Conservation (phyloP, 30 jellyfish, hydroid and myxozoan species). For the Pelagia noctiluca region DNA sequence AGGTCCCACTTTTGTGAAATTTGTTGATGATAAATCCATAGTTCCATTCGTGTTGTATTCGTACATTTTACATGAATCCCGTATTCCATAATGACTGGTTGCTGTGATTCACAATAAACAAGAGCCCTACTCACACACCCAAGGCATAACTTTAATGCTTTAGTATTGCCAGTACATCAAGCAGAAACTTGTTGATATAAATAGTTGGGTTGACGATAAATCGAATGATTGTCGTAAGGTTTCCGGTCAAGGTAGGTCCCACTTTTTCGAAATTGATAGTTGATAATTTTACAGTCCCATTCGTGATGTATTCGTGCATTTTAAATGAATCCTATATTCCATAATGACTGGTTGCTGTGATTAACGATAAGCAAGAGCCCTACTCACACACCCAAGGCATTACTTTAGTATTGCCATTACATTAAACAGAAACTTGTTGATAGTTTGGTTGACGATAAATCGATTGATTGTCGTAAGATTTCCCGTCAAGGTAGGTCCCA, state of each 20-base stretch:
- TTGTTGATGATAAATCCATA: no score
- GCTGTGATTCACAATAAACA: no score
- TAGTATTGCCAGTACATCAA: not conserved
- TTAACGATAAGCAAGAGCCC: no score
- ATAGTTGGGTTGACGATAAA: slow-evolving; percentile 80
- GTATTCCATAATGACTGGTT: no score
- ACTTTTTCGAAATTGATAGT: not conserved
- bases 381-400: not conserved
- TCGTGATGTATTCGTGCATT: no score
- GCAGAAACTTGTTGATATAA: slow-evolving; percentile 5
- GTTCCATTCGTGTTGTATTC: no score
- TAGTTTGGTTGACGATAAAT: slow-evolving; percentile 74
- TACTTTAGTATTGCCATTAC: not conserved
- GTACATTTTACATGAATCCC: no score
- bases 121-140: slow-evolving; percentile 3
- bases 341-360: no score
- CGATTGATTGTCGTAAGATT: slow-evolving; percentile 74
- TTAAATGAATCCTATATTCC: no score
- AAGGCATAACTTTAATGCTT: not conserved
- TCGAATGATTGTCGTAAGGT: slow-evolving; percentile 76
- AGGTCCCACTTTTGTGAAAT: not conserved
- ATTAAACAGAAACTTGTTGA: not conserved
- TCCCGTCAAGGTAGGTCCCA: slow-evolving; percentile 63
- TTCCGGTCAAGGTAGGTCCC: slow-evolving; percentile 73
- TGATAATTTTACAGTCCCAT: no score